Base-by-base conservation (phyloP, 2,113 vertebrate species). In the Aptenodytes forsteri region DNA sequence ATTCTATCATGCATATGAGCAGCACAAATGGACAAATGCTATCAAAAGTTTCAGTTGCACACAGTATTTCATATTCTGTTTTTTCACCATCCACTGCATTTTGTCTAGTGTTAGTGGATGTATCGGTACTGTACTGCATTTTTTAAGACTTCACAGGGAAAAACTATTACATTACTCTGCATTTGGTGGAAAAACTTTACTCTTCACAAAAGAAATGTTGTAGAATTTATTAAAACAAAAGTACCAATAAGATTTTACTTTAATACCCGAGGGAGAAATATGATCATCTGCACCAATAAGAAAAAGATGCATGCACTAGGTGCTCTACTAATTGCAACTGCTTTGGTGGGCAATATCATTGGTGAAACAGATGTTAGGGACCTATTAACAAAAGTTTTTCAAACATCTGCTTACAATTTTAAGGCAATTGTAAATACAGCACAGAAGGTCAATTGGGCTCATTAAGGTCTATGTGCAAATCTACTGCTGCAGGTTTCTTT, bases 321-420 rank as follows among this genome's bases (percentile, higher is more conserved):
- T 91, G 96, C 96, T 97, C 96, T 30, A 90, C 97, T 98, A 98
- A 98, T 98, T 98, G 98, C 80, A 66, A 52, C 98, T 97, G 98
- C 98, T 98, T 98, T 98, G 98, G 98, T 98, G 98, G 98, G 98
- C 98, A 97, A 89, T 88, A 81, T 85, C 50, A 52, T 11, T 55
- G 96, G 96, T n/a, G 87, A 91, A 98, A 98, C 99, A 99, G 98
- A 99, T 99, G 99, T 98, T 98, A 94, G 96, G 94, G 96, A 97
- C 98, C 98, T 98, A 98, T 98, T 98, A 98, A 98, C 98, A 95
- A 97, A 98, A 95, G 97, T 96, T 97, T 92, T 97, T 97, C 97
- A 95, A 97, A 98, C 99, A 99, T 99, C 99, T 99, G 99, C 99
- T 99, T 99, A 99, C 99, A 99, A 99, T 99, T 98, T 98, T 96